Evolutionary conservation across 2,888 invertebrate species (phyloP).

Genomic region (Elmis aenea): DNA sequence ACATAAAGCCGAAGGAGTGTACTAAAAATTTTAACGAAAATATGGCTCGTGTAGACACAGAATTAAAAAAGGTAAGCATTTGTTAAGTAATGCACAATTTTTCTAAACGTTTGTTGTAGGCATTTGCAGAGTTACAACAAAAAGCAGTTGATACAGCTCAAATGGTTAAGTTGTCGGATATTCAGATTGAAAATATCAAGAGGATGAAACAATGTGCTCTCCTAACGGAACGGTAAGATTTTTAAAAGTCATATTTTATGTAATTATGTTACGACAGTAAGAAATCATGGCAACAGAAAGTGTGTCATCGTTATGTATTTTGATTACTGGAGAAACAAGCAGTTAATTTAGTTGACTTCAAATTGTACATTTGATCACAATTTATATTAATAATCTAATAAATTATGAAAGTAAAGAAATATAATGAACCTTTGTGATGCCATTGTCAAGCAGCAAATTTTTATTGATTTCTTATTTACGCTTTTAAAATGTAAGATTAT

Average conservation of each 20-base stretch:
- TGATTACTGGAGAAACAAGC: too few relatives aligned
- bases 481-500: too few relatives aligned
- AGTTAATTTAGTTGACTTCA: too few relatives aligned
- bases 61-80: constrained; percentile 43
- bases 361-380: too few relatives aligned
- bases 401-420: too few relatives aligned
- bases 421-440: too few relatives aligned
- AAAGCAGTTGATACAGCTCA: constrained; percentile 78
- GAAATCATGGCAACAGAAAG: neutral
- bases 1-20: too few relatives aligned
- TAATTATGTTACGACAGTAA: neutral
- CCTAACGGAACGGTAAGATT: constrained; percentile 58
- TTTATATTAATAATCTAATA: too few relatives aligned
- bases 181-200: constrained; percentile 67
- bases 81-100: neutral
- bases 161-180: constrained; percentile 72
- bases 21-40: too few relatives aligned
- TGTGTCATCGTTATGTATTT: too few relatives aligned
- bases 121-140: constrained; percentile 74
- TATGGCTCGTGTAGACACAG: constrained; percentile 45
- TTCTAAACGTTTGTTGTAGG: constrained; percentile 44
- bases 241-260: constrained; percentile 23
- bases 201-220: constrained; percentile 65
- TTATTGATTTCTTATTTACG: too few relatives aligned
- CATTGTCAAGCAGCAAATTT: too few relatives aligned